Percentiles rank a stretch among this genome's conserved stretches.
phyloP scores from a whole-genome alignment of 2,113 vertebrate genomes.

The Mustelus asterias region DNA sequence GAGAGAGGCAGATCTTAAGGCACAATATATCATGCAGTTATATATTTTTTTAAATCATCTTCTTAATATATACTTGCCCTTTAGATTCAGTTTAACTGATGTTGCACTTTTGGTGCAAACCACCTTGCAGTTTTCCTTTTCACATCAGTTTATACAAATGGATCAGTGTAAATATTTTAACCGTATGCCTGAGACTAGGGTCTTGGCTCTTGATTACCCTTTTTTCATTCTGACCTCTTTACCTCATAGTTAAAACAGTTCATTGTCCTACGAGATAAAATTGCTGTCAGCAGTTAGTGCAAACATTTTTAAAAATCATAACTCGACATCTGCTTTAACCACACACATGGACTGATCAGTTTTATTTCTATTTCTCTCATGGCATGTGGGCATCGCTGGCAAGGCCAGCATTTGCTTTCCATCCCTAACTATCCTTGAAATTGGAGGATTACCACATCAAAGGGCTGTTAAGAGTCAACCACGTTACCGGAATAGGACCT shows the following conservation, averaged over 20 bases:
- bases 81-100: not conserved
- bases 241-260: not conserved
- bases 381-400: too few relatives aligned
- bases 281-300: too few relatives aligned
- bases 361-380: too few relatives aligned
- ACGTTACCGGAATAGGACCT: too few relatives aligned
- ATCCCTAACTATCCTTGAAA: too few relatives aligned
- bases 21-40: not conserved
- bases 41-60: not conserved
- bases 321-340: too few relatives aligned
- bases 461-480: too few relatives aligned
- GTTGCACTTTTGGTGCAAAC: not conserved
- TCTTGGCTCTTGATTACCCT: not conserved
- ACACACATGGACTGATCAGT: too few relatives aligned
- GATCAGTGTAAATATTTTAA: not conserved
- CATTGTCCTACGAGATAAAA: too few relatives aligned
- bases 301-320: too few relatives aligned
- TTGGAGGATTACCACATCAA: too few relatives aligned
- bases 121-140: not conserved
- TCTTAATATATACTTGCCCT: not conserved
- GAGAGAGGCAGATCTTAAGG: not conserved
- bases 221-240: not conserved
- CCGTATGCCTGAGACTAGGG: not conserved
- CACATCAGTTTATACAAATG: not conserved
- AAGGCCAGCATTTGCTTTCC: too few relatives aligned